Evolutionary conservation across 2,888 invertebrate species (phyloP).

Genomic region (Cheilosia soror): DNA sequence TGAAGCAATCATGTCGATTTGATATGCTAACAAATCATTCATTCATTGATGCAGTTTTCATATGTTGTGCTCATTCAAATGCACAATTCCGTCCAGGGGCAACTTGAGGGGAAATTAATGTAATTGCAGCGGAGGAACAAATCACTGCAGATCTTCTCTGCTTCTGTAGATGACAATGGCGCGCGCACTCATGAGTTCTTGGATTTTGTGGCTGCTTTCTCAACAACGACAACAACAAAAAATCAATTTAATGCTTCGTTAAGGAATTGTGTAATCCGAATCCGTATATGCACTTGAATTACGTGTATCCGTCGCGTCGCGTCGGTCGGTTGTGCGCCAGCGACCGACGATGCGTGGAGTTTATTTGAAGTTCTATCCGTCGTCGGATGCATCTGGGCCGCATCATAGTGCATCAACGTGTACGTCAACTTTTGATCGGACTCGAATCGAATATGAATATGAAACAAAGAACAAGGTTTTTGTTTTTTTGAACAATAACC

Average conservation of each 20-base stretch:
- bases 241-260: conserved; percentile 70
- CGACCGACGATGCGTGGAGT: conserved; percentile 15
- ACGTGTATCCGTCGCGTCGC: conserved; percentile 11
- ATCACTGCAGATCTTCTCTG: conserved; percentile 24
- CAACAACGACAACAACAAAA: conserved; percentile 26
- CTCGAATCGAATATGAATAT: conserved; percentile 8
- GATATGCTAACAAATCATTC: conserved; percentile 65
- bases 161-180: conserved; percentile 20
- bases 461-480: conserved; percentile 7
- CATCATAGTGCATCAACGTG: not conserved
- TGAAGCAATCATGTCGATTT: conserved; percentile 65
- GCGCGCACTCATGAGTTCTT: not conserved
- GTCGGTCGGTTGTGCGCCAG: not conserved
- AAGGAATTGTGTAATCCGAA: conserved; percentile 57
- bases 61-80: conserved; percentile 36
- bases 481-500: conserved; percentile 35
- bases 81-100: conserved; percentile 6
- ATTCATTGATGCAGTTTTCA: conserved; percentile 32
- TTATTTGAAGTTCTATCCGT: conserved; percentile 1
- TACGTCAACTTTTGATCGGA: conserved; percentile 54
- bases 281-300: conserved; percentile 61
- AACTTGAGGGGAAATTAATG: conserved; percentile 40
- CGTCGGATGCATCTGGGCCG: conserved; percentile 30
- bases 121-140: conserved; percentile 53
- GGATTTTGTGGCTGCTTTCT: not conserved